Conservation (phyloP, 2,888 invertebrate species). For the Rhorus exstirpatorius region DNA sequence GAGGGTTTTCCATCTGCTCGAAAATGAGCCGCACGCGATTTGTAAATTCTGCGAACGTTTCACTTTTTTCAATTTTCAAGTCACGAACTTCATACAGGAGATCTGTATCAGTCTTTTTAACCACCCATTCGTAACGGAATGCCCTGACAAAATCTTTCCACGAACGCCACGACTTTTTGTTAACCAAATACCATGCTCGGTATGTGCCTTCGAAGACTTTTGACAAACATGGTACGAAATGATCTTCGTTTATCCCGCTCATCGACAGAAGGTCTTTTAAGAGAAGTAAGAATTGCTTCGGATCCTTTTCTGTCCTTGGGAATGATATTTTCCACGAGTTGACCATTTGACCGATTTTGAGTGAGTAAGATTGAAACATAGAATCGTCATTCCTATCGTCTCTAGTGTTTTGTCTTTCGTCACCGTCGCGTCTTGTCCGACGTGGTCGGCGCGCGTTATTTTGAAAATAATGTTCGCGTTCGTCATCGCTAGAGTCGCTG, state of each 20-base stretch:
- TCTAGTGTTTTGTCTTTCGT: neutral
- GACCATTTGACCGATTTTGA: slow-evolving; percentile 3
- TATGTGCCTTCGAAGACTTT: neutral
- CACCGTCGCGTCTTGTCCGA: neutral
- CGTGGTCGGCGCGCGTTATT: neutral
- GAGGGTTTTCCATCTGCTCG: slow-evolving; percentile 50
- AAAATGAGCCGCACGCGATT: slow-evolving; percentile 46
- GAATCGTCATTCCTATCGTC: slow-evolving; percentile 1
- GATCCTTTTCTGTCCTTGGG: slow-evolving; percentile 2
- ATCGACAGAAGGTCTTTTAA: slow-evolving; percentile 2
- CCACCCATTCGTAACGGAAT: slow-evolving; percentile 55
- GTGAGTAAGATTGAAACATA: neutral
- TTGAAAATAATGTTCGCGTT: neutral
- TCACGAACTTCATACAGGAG: slow-evolving; percentile 53
- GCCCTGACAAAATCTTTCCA: slow-evolving; percentile 61
- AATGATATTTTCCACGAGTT: slow-evolving; percentile 5
- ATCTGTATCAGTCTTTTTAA: slow-evolving; percentile 49
- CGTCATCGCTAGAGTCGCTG: slow-evolving; percentile 2
- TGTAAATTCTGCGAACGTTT: slow-evolving; percentile 58
- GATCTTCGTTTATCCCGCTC: neutral
- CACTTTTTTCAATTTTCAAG: slow-evolving; percentile 39
- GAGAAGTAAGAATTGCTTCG: neutral
- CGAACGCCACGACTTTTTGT: slow-evolving; percentile 3
- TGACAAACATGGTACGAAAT: slow-evolving; percentile 5
- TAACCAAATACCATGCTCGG: slow-evolving; percentile 5